Percentiles rank a stretch among this genome's conserved stretches.
Conservation (phyloP, 1,140 invertebrate genomes). For the Psilanteris sp. region DNA sequence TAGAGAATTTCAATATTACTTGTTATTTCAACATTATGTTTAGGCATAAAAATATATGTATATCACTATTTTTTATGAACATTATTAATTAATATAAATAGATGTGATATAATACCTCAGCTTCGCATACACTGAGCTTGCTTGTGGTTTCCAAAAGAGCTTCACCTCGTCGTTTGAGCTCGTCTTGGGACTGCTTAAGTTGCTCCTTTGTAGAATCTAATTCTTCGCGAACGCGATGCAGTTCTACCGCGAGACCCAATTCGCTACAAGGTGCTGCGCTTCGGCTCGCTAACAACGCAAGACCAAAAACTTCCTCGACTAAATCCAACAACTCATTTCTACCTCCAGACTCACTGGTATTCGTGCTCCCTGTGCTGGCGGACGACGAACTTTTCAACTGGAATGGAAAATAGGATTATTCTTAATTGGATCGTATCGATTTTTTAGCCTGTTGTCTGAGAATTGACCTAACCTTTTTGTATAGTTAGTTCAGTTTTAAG, state of each 20-base stretch:
- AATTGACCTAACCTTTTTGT: no score
- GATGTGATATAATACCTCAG: no score
- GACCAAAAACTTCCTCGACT: slow-evolving; percentile 85
- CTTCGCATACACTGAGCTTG: slow-evolving; percentile 89
- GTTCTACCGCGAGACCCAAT: slow-evolving; percentile 83
- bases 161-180: slow-evolving; percentile 89
- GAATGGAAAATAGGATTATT: slow-evolving; percentile 26
- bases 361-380: slow-evolving; percentile 27
- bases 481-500: no score
- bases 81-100: no score
- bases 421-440: slow-evolving; percentile 25
- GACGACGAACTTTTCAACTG: slow-evolving; percentile 43
- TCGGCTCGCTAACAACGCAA: slow-evolving; percentile 83
- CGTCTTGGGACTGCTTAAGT: slow-evolving; percentile 87
- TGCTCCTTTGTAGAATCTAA: slow-evolving; percentile 87
- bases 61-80: no score
- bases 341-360: slow-evolving; percentile 62
- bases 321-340: slow-evolving; percentile 78
- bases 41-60: no score
- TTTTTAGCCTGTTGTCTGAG: no score
- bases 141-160: slow-evolving; percentile 88
- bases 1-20: no score
- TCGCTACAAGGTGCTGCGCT: slow-evolving; percentile 71
- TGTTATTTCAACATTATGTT: no score
- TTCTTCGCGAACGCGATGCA: slow-evolving; percentile 89